A percentile compares a stretch with the other conserved stretches of the same genome.
Conservation (phyloP, 2,888 invertebrate genomes). For the Nineta flava region DNA sequence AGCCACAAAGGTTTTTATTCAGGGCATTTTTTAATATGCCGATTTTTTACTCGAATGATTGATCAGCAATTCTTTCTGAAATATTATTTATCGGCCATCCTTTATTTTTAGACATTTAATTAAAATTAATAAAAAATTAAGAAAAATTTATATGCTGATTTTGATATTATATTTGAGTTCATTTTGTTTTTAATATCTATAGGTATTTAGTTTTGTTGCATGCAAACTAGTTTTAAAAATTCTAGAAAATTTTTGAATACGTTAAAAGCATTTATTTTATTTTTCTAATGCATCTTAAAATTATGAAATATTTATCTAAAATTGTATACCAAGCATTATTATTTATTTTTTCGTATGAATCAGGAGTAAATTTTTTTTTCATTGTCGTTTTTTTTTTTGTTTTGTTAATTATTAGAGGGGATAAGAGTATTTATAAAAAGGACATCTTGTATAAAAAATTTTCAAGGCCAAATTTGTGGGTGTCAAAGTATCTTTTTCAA, state of each 20-base stretch:
- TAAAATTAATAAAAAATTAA: not conserved
- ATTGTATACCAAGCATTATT: conserved; percentile 2
- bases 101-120: not conserved
- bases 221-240: not conserved
- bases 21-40: not conserved
- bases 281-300: no score
- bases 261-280: no score
- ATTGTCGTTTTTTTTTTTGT: not conserved
- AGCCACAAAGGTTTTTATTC: not conserved
- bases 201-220: not conserved
- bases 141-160: conserved; percentile 1
- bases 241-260: not conserved
- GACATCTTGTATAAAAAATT: conserved; percentile 5
- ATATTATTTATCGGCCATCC: not conserved
- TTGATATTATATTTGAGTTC: not conserved
- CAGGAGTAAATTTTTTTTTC: not conserved
- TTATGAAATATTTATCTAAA: not conserved
- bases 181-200: not conserved
- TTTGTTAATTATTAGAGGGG: conserved; percentile 7
- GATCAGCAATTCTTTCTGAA: conserved; percentile 31
- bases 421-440: conserved; percentile 18
- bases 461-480: conserved; percentile 5
- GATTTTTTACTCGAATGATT: conserved; percentile 22
- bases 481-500: conserved; percentile 21
- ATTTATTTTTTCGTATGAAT: not conserved